Conservation (phyloP, 2,797 vertebrate species). For the Falco peregrinus region DNA sequence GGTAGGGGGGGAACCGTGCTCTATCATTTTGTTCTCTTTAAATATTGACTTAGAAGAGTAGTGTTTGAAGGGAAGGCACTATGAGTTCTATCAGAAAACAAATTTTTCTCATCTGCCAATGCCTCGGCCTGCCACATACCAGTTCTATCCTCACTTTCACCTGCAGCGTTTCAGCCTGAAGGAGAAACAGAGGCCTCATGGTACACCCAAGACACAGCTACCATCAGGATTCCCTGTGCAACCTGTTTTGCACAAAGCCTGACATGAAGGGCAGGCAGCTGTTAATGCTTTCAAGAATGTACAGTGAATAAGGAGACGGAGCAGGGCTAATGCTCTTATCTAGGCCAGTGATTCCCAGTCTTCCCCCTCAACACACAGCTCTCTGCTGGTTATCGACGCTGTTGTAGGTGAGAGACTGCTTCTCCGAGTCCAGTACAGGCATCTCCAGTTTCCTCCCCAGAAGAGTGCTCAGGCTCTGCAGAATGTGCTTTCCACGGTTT, state of each 20-base stretch:
- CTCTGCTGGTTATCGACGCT: slow-evolving; percentile 21
- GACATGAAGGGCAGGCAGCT: slow-evolving; percentile 23
- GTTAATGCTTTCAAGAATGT: slow-evolving; percentile 8
- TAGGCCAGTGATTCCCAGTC: slow-evolving; percentile 21
- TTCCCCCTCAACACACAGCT: slow-evolving; percentile 44
- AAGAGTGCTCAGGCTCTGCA: background rate
- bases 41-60: slow-evolving; percentile 45
- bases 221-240: background rate
- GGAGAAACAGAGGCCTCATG: background rate
- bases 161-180: slow-evolving; percentile 14
- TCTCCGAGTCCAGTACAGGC: slow-evolving; percentile 18
- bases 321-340: background rate
- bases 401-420: slow-evolving; percentile 30
- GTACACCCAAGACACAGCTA: background rate
- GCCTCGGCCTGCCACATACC: slow-evolving; percentile 26
- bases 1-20: background rate
- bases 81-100: slow-evolving; percentile 59
- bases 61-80: slow-evolving; percentile 65
- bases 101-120: slow-evolving; percentile 37
- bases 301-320: background rate
- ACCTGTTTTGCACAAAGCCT: slow-evolving; percentile 13
- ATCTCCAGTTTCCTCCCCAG: slow-evolving; percentile 19
- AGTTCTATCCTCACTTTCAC: slow-evolving; percentile 8
- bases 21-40: slow-evolving; percentile 50
- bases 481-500: background rate